Conservation (phyloP, 2,888 invertebrate species). For the Platycheirus rosarum region DNA sequence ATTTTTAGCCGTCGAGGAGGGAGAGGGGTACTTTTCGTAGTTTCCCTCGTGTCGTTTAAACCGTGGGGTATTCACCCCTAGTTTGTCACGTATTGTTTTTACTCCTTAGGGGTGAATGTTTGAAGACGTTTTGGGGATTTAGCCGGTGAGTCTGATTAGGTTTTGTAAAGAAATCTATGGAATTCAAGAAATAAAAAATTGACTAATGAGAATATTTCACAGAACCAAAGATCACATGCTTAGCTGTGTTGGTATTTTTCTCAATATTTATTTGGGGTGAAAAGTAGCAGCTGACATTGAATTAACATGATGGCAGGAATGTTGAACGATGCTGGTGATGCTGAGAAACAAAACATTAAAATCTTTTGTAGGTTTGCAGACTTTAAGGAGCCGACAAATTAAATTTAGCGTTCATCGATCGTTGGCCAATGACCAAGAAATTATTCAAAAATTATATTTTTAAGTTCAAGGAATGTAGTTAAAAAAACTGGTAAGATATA, state of each 20-base stretch:
- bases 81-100: conserved; percentile 27
- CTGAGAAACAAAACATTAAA: too few species aligned
- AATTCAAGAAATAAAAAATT: conserved; percentile 34
- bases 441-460: too few species aligned
- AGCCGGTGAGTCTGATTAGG: not conserved
- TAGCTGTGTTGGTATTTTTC: conserved; percentile 45
- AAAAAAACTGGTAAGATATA: too few species aligned
- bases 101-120: conserved; percentile 49
- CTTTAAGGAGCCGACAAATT: conserved; percentile 14
- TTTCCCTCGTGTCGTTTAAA: conserved; percentile 19
- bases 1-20: conserved; percentile 15
- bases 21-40: conserved; percentile 30
- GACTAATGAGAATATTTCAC: conserved; percentile 52
- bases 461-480: too few species aligned
- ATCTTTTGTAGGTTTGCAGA: conserved; percentile 9
- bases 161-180: conserved; percentile 36
- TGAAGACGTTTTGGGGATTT: conserved; percentile 31
- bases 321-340: not conserved
- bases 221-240: conserved; percentile 53
- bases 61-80: conserved; percentile 27
- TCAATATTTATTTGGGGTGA: conserved; percentile 60
- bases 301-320: not conserved
- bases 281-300: conserved; percentile 48
- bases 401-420: too few species aligned
- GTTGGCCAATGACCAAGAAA: too few species aligned